Base-by-base conservation (phyloP, 1,140 invertebrate species). In the Pentalonia nigronervosa region DNA sequence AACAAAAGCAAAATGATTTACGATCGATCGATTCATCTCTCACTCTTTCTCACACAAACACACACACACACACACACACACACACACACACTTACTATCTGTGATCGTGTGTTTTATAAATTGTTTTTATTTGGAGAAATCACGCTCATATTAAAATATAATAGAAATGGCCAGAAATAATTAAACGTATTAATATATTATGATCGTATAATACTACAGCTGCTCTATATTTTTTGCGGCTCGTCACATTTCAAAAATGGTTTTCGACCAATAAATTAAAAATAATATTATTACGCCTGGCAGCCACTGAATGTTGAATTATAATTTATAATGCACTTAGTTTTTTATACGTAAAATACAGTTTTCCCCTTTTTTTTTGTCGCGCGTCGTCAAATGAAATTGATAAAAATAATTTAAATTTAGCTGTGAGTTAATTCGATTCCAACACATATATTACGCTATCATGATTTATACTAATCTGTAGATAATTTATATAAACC, bases 1-100 rank as follows among this genome's bases (percentile, higher is more conserved):
- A 87, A 47, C 45, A 87, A 87, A 47, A 48, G 25, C 84, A 14
- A 87, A 45, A 47, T 47, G 84, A 86, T 86, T 86, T 47, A 86
- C 45, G 84, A 47, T 47, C 23, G 4, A 83, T 83, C 34, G 30
- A 17, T 67, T 76, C 14, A 17, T n/a, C 60, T 36, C 81, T 83
- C 7, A 41, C 36, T 8, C 34, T 76, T 14, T 41, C 81, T 41
- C 20, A 23, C 36, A n/a, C 2, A n/a, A n/a, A n/a, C n/a, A n/a
- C n/a, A n/a, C n/a, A n/a, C n/a, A n/a, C 11, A 14, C 11, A 1
- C 48, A 9, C 36, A 0, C 81, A 6, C 30, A 17, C 60, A 17
- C 14, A n/a, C 30, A 2, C 30, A 20, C 60, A 0, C 11, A n/a
- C 11, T 7, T 11, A 9, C 60, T 30, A 25, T 23, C 9, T 30